phyloP scores from a whole-genome alignment of 2,113 vertebrate species.

The Mystacornis crossleyi region DNA sequence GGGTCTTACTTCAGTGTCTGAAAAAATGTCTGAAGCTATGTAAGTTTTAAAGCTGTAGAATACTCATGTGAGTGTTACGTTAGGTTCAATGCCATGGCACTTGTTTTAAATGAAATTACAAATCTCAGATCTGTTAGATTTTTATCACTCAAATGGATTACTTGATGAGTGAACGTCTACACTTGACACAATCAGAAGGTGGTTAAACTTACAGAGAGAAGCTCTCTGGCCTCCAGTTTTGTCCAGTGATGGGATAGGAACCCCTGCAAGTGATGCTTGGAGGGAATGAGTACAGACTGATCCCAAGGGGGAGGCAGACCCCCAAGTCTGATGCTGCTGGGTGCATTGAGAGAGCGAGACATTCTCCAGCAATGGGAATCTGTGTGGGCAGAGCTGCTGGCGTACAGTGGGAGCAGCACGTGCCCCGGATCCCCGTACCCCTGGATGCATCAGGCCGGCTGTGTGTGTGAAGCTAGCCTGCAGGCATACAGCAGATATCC shows the following conservation, averaged over 20 bases:
- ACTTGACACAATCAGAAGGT: neutral
- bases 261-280: neutral
- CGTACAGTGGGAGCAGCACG: rapidly evolving
- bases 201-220: neutral
- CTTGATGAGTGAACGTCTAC: neutral
- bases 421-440: neutral
- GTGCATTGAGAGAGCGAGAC: neutral
- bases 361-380: neutral
- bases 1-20: neutral
- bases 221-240: neutral
- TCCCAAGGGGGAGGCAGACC: neutral
- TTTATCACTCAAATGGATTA: neutral
- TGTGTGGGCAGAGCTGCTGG: neutral
- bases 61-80: neutral
- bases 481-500: neutral
- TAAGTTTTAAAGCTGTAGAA: neutral
- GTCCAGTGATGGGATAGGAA: neutral
- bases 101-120: neutral
- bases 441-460: neutral
- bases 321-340: rapidly evolving
- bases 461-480: neutral
- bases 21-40: neutral
- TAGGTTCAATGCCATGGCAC: neutral
- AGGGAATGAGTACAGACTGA: neutral
- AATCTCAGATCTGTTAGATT: neutral